Evolutionary conservation across 2,888 invertebrate species (phyloP).

Genomic region (Syrista parreyssii): DNA sequence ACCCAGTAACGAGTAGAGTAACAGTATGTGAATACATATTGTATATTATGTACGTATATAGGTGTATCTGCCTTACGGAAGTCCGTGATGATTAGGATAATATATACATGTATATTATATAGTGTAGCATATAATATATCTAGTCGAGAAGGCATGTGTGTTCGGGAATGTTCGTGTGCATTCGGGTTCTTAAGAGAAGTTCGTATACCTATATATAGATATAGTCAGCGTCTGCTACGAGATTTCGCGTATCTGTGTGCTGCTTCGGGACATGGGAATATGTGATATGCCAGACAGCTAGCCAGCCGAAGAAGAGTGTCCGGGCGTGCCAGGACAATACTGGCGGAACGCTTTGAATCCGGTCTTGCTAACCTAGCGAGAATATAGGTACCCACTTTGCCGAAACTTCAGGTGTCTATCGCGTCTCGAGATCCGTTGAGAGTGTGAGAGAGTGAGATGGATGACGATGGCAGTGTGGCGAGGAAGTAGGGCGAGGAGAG

Average conservation of each 20-base stretch:
- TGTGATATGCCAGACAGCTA: neutral
- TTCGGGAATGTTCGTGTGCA: neutral
- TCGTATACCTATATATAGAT: neutral
- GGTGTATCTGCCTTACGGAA: neutral
- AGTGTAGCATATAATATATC: neutral
- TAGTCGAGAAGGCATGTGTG: neutral
- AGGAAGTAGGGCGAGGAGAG: neutral
- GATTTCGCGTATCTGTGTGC: neutral
- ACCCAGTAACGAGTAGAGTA: neutral
- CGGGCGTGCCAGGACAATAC: slow-evolving; percentile 46
- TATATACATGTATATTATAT: neutral
- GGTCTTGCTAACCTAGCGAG: slow-evolving; percentile 34
- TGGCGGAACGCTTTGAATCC: slow-evolving; percentile 32
- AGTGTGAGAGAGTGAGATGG: neutral
- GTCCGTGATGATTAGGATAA: neutral
- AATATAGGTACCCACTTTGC: slow-evolving; percentile 10
- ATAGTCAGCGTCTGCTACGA: neutral
- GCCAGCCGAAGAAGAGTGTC: slow-evolving; percentile 27
- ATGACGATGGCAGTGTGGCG: neutral
- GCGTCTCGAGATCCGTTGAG: neutral
- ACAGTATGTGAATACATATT: neutral
- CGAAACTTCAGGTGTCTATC: neutral
- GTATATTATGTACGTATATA: neutral
- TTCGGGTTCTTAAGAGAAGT: neutral
- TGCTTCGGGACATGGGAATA: neutral